phyloP scores from a whole-genome alignment of 2,797 vertebrate genomes.

The Xerus rutilus region DNA sequence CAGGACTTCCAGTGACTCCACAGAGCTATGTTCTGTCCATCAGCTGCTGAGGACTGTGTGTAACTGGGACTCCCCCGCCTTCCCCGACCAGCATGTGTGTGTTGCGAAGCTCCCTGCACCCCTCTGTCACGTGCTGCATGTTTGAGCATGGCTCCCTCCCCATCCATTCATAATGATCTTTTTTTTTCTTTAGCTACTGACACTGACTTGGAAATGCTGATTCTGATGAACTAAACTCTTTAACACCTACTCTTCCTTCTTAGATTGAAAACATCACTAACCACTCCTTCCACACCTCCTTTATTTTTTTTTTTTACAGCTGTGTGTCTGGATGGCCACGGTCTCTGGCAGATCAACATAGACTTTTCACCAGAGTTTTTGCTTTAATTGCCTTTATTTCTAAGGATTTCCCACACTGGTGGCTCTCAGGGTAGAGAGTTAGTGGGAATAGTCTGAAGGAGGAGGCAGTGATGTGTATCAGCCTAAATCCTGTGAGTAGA shows the following conservation, averaged over 20 bases:
- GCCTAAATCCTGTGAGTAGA: neutral
- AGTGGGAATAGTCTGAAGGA: neutral
- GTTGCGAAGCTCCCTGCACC: slow-evolving; percentile 20
- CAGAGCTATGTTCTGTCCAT: neutral
- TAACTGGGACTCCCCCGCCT: slow-evolving; percentile 70
- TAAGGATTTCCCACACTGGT: slow-evolving; percentile 37
- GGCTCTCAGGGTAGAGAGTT: slow-evolving; percentile 58
- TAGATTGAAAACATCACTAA: slow-evolving; percentile 86
- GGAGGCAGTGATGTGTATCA: neutral
- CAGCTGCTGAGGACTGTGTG: slow-evolving; percentile 51
- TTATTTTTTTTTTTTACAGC: slow-evolving; percentile 88
- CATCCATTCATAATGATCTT: slow-evolving; percentile 78
- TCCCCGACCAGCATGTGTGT: slow-evolving; percentile 73
- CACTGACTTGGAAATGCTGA: slow-evolving; percentile 84
- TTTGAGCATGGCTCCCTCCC: slow-evolving; percentile 84
- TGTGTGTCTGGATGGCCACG: slow-evolving; percentile 84
- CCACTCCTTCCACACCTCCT: slow-evolving; percentile 80
- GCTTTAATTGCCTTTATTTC: slow-evolving; percentile 67
- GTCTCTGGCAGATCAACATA: slow-evolving; percentile 74
- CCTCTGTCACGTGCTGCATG: slow-evolving; percentile 83
- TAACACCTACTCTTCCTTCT: slow-evolving; percentile 87
- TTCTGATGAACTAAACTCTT: slow-evolving; percentile 87
- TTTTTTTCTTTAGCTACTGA: slow-evolving; percentile 89
- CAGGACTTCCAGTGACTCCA: neutral
- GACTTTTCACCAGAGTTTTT: slow-evolving; percentile 63